A percentile compares a stretch with the other conserved stretches of the same genome.
phyloP scores from a whole-genome alignment of 2,797 vertebrate genomes.

The Crenuchus spilurus region DNA sequence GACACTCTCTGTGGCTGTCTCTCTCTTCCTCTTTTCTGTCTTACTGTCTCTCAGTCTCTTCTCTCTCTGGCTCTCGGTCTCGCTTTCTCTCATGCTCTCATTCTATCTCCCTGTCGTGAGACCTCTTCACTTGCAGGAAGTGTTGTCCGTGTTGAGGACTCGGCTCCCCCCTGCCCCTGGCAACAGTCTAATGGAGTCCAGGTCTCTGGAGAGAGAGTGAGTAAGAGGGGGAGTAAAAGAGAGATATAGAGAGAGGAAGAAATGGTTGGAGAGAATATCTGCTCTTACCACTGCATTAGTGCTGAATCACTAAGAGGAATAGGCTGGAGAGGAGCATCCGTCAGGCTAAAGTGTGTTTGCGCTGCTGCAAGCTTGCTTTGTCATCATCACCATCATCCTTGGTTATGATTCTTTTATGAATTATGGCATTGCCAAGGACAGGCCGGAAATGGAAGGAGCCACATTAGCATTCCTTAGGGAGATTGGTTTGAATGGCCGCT shows the following conservation, averaged over 20 bases:
- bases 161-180: constrained; percentile 46
- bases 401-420: constrained; percentile 70
- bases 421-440: constrained; percentile 60
- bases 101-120: constrained; percentile 36
- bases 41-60: neutral
- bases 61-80: neutral
- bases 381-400: constrained; percentile 61
- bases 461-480: neutral
- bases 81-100: constrained; percentile 6
- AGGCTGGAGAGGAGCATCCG: constrained; percentile 46
- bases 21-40: constrained; percentile 2
- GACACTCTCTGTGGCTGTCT: neutral
- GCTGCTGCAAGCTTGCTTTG: constrained; percentile 56
- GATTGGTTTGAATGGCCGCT: constrained; percentile 14
- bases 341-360: constrained; percentile 52
- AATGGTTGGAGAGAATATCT: constrained; percentile 40
- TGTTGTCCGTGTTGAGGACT: constrained; percentile 58
- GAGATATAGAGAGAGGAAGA: constrained; percentile 38
- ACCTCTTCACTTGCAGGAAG: constrained; percentile 58
- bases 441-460: constrained; percentile 46
- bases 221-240: constrained; percentile 33
- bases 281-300: constrained; percentile 53
- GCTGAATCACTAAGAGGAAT: constrained; percentile 51
- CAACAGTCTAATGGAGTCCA: constrained; percentile 75
- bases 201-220: constrained; percentile 65